Evolutionary conservation across 2,888 invertebrate genomes (phyloP).

Genomic region (Reticulitermes lucifugus): DNA sequence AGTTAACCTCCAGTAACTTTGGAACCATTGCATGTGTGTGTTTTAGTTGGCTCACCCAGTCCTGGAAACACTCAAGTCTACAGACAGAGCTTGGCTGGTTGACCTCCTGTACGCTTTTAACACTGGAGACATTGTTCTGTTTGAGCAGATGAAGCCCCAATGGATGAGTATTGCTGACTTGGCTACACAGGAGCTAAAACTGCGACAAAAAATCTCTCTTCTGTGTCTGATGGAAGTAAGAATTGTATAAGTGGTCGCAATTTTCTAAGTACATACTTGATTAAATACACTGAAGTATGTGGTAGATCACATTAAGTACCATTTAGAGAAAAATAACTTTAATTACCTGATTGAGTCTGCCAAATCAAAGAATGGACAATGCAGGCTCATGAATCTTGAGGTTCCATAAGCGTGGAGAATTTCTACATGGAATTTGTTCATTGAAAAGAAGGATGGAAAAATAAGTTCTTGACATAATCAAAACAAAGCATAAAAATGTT

Average conservation of each 20-base stretch:
- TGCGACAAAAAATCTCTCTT: slow-evolving; percentile 93
- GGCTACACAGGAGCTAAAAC: slow-evolving; percentile 80
- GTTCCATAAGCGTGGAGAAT: too few relatives aligned
- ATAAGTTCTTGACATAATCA: too few relatives aligned
- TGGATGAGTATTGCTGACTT: slow-evolving; percentile 89
- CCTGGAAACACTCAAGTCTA: slow-evolving; percentile 83
- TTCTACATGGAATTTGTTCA: too few relatives aligned
- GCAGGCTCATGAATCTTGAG: too few relatives aligned
- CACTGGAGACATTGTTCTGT: slow-evolving; percentile 82
- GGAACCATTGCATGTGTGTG: slow-evolving; percentile 30
- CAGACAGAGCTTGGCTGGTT: slow-evolving; percentile 88
- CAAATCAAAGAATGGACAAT: too few relatives aligned
- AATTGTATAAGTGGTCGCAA: neutral
- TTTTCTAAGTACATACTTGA: neutral
- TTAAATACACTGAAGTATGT: too few relatives aligned
- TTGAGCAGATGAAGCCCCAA: slow-evolving; percentile 76
- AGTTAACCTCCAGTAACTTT: too few relatives aligned
- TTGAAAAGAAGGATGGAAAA: too few relatives aligned
- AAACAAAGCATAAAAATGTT: too few relatives aligned
- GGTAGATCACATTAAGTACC: too few relatives aligned
- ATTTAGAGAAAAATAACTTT: too few relatives aligned
- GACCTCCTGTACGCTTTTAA: slow-evolving; percentile 90
- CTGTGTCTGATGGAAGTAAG: slow-evolving; percentile 94
- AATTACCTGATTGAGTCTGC: too few relatives aligned
- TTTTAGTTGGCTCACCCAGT: slow-evolving; percentile 93